phyloP scores from a whole-genome alignment of 1,140 invertebrate genomes.

The Drosophila mayri region DNA sequence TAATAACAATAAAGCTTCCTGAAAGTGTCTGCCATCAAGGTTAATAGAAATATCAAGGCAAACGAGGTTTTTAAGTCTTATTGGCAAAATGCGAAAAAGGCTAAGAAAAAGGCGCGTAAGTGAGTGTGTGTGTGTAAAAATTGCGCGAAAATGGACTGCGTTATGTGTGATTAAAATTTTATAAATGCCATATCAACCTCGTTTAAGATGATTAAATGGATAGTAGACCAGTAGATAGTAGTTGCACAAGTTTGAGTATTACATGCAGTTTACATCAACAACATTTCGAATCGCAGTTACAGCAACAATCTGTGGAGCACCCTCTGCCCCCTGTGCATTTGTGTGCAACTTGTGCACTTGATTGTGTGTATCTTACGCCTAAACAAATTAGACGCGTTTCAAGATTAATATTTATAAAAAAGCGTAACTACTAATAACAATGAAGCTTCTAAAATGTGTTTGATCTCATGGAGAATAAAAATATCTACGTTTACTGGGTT shows the following conservation, averaged over 20 bases:
- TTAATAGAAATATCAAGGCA: background rate
- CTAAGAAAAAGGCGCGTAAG: too few relatives aligned
- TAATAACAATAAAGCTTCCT: background rate
- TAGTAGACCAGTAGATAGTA: background rate
- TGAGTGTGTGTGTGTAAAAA: background rate
- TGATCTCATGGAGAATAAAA: too few relatives aligned
- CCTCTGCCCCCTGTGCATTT: too few relatives aligned
- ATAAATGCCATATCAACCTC: too few relatives aligned
- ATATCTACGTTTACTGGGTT: too few relatives aligned
- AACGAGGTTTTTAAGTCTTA: background rate
- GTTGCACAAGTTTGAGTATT: background rate
- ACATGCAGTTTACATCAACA: background rate
- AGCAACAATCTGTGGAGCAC: too few relatives aligned
- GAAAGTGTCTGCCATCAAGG: background rate
- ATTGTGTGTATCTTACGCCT: background rate
- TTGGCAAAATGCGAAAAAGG: too few relatives aligned
- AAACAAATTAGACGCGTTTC: background rate
- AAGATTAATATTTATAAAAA: background rate
- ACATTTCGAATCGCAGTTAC: background rate
- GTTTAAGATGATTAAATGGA: background rate
- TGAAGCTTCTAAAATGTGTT: too few relatives aligned
- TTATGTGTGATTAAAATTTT: too few relatives aligned
- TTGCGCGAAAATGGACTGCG: background rate
- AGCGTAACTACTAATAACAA: too few relatives aligned
- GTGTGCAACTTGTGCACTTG: too few relatives aligned